phyloP scores from a whole-genome alignment of 2,113 vertebrate species.

The Callopanchax toddi region DNA sequence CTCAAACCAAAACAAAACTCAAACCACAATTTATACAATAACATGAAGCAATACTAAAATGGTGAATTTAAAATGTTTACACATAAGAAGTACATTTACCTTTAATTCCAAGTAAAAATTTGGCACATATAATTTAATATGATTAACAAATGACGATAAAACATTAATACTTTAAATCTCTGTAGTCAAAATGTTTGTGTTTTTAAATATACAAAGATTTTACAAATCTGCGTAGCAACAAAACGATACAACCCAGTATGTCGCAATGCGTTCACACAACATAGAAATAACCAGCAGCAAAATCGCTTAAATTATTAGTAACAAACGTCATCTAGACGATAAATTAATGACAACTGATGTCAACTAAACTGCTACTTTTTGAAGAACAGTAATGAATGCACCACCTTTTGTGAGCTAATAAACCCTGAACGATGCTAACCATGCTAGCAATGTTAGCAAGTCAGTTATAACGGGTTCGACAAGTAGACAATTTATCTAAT shows the following conservation, averaged over 20 bases:
- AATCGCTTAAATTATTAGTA: not conserved
- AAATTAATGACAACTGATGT: too few species aligned
- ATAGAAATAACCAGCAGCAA: not conserved
- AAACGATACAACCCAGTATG: constrained; percentile 8
- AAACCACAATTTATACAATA: constrained; percentile 9
- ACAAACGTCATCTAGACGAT: fast-evolving
- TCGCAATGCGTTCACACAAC: constrained; percentile 59
- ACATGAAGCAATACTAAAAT: too few species aligned
- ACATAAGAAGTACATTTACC: too few species aligned
- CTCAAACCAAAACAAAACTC: too few species aligned
- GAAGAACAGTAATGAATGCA: not conserved
- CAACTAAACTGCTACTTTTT: not conserved
- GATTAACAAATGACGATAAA: not conserved
- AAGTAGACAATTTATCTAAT: not conserved
- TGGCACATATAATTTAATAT: not conserved
- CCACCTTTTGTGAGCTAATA: constrained; percentile 1
- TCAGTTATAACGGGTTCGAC: not conserved
- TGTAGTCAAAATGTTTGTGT: not conserved
- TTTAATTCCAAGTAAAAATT: not conserved
- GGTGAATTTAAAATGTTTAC: too few species aligned
- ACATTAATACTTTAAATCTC: too few species aligned
- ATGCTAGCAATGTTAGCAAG: not conserved
- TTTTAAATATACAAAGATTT: not conserved
- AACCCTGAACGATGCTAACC: not conserved
- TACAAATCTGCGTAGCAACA: not conserved